Conservation (phyloP, 2,113 vertebrate species). For the Nymphicus hollandicus region DNA sequence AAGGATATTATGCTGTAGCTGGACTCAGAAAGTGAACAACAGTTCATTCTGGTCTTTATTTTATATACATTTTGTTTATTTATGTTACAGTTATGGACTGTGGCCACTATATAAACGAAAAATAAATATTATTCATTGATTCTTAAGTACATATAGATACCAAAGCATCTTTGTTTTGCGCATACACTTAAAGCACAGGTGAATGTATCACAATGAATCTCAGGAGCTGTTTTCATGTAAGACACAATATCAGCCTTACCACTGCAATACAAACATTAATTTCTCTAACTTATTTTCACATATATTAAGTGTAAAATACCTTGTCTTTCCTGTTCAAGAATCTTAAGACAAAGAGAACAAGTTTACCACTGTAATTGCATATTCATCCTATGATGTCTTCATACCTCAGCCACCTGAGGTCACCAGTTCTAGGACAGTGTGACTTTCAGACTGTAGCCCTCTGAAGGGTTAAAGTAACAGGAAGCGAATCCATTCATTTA, state of each 20-base stretch:
- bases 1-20: neutral
- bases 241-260: neutral
- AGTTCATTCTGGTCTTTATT: neutral
- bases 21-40: neutral
- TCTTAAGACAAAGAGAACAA: neutral
- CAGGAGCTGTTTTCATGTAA: neutral
- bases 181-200: neutral
- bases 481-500: neutral
- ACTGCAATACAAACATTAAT: neutral
- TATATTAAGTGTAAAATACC: neutral
- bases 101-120: neutral
- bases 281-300: neutral
- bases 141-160: neutral
- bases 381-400: rapidly evolving
- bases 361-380: neutral
- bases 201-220: neutral
- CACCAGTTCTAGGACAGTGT: neutral
- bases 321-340: neutral
- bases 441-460: neutral
- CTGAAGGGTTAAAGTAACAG: neutral
- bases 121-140: neutral
- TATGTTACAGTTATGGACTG: neutral
- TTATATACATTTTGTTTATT: neutral
- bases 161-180: neutral
- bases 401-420: neutral